Evolutionary conservation across 1,140 invertebrate genomes (phyloP), one percentile per base, ranked within the genome.

Genomic region (Macrostomum lignano): DNA sequence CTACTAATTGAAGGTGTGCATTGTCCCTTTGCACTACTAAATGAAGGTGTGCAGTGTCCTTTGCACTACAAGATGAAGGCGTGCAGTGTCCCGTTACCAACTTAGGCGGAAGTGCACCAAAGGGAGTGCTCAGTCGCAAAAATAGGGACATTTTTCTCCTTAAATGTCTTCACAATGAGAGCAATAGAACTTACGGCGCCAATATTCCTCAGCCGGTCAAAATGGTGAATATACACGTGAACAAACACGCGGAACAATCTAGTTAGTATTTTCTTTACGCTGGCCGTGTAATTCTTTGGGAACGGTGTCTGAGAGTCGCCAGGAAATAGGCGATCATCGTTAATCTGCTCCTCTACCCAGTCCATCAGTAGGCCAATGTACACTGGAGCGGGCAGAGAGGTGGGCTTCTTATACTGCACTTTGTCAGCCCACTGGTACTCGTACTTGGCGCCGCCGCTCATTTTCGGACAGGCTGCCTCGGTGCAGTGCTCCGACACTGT

Each of bases 171-270:
- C n/a, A n/a, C n/a, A n/a, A n/a, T n/a, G n/a, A n/a, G n/a, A n/a
- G n/a, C 21, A 31, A 22, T 29, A 31, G 34, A 35, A 52, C 54
- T 71, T 65, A 81, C 75, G 22, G 78, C 78, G 47, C 74, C 74
- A 44, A 84, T 73, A 17, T 70, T 66, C 20, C 77, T 68, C 38
- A 86, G 67, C 46, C 74, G 66, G 51, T 86, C 78, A 62, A 86
- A 86, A 58, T 88, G 79, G 58, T 88, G 79, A 40, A 88, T 84
- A 49, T 86, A 88, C n/a, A 86, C 76, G 58, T 86, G 79, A 1
- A 86, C 79, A 61, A 86, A 86, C 1, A 86, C 77, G 44, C 79
- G 60, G 51, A 81, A 86, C n/a, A 86, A 56, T 36, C 79, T 61
- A 0, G 77, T 79, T 28, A 86, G 55, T 39, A 86, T 81, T 59